These are phyloP conservation scores for Gavia stellata DNA, from an alignment of 2,113 vertebrate genomes.

Conservation along the genomic window DNA sequence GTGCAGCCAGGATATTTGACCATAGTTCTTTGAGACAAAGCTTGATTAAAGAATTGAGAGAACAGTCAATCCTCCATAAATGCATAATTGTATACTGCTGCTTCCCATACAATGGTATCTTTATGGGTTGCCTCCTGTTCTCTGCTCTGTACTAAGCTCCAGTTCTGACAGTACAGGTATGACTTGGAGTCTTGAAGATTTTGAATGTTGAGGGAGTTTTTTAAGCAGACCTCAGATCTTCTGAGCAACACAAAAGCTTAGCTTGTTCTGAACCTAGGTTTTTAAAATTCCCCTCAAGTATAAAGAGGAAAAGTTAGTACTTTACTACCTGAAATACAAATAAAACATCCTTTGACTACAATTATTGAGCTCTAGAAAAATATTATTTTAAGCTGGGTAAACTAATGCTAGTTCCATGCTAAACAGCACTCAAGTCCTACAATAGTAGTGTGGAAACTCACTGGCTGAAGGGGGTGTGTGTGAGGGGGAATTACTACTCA, in stretches of 20 bases:
- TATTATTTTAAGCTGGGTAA: background rate
- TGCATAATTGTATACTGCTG: constrained; percentile 31
- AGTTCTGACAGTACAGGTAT: constrained; percentile 7
- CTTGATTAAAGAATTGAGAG: constrained; percentile 41
- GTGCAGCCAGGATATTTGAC: constrained; percentile 37
- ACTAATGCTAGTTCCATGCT: background rate
- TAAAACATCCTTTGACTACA: constrained; percentile 23
- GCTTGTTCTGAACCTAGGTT: background rate
- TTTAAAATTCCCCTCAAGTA: background rate
- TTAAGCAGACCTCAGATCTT: background rate
- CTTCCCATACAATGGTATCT: constrained; percentile 38
- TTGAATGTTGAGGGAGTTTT: background rate
- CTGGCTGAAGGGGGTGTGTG: background rate
- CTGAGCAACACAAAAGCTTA: background rate
- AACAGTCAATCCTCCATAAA: constrained; percentile 29
- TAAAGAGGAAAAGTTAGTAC: background rate
- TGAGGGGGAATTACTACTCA: background rate
- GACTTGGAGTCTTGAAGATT: constrained; percentile 1
- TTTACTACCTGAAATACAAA: background rate
- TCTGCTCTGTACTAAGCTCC: background rate
- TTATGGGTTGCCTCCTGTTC: constrained; percentile 15
- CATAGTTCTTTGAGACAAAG: background rate
- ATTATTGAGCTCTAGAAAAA: background rate
- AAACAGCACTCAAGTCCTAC: background rate
- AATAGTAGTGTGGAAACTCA: background rate